Conservation (phyloP, 2,797 vertebrate genomes). For the Aythya fuligula region DNA sequence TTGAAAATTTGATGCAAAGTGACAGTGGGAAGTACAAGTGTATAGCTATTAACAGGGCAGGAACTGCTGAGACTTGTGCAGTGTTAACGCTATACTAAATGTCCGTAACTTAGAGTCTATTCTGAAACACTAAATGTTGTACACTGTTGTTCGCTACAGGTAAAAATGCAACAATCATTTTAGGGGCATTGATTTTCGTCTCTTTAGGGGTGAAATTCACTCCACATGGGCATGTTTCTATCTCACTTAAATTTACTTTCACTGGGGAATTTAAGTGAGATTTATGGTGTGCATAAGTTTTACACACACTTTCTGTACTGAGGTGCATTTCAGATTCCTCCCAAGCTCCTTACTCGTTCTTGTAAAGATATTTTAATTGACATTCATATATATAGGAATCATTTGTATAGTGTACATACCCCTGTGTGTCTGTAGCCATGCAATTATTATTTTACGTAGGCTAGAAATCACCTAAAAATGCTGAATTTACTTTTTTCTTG, state of each 20-base stretch:
- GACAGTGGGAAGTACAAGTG: conserved; percentile 94
- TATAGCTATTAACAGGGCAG: conserved; percentile 86
- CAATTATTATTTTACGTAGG: conserved; percentile 10
- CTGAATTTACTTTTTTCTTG: conserved; percentile 55
- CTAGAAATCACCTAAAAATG: conserved; percentile 50
- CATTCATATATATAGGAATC: conserved; percentile 2
- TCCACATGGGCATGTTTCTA: conserved; percentile 1
- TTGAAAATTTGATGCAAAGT: conserved; percentile 84
- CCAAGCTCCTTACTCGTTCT: background rate
- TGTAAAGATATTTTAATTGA: conserved; percentile 43
- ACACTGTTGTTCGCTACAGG: background rate
- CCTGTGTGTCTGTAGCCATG: conserved; percentile 27
- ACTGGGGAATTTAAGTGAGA: conserved; percentile 17
- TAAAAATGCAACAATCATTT: conserved; percentile 33
- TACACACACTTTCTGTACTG: background rate
- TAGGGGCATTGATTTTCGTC: conserved; percentile 66
- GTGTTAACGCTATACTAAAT: conserved; percentile 86
- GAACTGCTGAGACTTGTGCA: conserved; percentile 85
- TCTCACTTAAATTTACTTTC: background rate
- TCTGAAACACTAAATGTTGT: background rate
- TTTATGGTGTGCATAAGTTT: conserved; percentile 3
- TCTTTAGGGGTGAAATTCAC: conserved; percentile 27
- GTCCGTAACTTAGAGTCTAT: background rate
- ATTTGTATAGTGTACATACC: conserved; percentile 67
- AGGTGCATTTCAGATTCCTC: conserved; percentile 8